Evolutionary conservation across 2,797 vertebrate genomes (phyloP).

Genomic region (Hirundo rustica): DNA sequence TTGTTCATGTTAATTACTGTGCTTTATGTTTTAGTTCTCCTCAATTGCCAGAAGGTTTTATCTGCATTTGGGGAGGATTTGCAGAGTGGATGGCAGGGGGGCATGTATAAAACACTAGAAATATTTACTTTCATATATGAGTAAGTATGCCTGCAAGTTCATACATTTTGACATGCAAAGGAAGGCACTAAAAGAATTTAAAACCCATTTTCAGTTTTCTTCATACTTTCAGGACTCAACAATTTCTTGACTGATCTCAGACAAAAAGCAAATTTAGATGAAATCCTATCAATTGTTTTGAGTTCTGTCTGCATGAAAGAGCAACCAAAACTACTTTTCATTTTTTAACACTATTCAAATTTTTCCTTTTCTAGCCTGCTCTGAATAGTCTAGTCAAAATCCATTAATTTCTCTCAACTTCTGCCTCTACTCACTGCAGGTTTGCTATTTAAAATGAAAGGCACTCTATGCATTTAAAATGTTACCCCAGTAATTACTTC

Average conservation of each 20-base stretch:
- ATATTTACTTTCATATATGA: background rate
- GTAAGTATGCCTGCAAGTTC: background rate
- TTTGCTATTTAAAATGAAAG: background rate
- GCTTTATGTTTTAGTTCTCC: background rate
- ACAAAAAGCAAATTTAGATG: background rate
- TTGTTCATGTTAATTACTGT: background rate
- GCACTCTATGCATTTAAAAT: background rate
- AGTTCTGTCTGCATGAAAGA: background rate
- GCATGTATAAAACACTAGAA: background rate
- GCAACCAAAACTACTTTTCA: background rate
- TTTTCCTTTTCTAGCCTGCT: background rate
- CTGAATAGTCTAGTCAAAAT: background rate
- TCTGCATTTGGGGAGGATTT: background rate
- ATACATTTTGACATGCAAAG: background rate
- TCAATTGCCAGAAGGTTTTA: background rate
- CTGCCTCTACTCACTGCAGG: background rate
- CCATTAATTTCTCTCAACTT: background rate
- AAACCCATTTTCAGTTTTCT: background rate
- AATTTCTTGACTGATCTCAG: background rate
- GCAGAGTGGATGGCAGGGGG: background rate
- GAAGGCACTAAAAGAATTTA: background rate
- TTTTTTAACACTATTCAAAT: background rate
- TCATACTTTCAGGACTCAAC: background rate
- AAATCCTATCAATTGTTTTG: background rate
- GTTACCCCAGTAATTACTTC: slow-evolving; percentile 1